A percentile compares a stretch with the other conserved stretches of the same genome.
Evolutionary conservation across 2,113 vertebrate species (phyloP).

Genomic region (Desmodus rotundus): DNA sequence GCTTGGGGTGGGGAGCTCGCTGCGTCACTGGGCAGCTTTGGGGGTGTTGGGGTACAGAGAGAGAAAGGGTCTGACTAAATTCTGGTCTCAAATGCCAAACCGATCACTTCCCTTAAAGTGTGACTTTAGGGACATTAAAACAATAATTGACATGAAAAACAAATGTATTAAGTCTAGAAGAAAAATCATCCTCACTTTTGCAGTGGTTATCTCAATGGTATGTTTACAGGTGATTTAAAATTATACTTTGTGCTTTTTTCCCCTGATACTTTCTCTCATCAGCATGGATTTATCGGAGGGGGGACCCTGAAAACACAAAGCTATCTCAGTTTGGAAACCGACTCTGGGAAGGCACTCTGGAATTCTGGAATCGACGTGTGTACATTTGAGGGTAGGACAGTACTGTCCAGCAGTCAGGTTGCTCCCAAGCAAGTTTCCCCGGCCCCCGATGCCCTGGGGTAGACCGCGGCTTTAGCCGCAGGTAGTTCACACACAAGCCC

Average conservation of each 20-base stretch:
- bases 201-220: neutral
- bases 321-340: neutral
- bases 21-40: neutral
- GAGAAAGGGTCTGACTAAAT: neutral
- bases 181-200: neutral
- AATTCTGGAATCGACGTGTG: neutral
- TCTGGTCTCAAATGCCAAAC: neutral
- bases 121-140: neutral
- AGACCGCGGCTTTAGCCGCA: neutral
- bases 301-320: neutral
- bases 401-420: neutral
- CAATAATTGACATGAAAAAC: neutral
- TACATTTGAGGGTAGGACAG: neutral
- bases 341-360: neutral
- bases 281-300: neutral
- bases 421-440: neutral
- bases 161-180: neutral
- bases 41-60: neutral
- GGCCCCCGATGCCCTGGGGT: neutral
- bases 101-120: neutral
- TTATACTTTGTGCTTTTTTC: neutral
- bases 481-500: neutral
- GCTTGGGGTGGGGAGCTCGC: neutral
- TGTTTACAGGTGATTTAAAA: neutral
- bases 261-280: neutral